Percentiles rank a stretch among this genome's conserved stretches.
Evolutionary conservation across 2,113 vertebrate genomes (phyloP).

Genomic region (Procavia capensis): DNA sequence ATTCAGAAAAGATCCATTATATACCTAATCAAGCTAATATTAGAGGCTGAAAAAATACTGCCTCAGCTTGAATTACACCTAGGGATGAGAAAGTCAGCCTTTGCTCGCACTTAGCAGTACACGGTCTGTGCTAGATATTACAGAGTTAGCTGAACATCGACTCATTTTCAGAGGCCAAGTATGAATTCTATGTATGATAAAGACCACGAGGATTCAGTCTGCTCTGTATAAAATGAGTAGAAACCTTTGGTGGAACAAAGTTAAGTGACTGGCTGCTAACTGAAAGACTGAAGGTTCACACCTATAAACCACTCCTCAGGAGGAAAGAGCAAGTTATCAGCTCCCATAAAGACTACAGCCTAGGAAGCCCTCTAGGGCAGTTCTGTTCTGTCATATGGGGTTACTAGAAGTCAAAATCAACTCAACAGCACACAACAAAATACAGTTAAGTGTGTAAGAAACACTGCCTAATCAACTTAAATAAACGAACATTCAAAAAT

Average conservation of each 20-base stretch:
- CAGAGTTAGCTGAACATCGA: slow-evolving; percentile 8
- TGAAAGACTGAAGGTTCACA: neutral
- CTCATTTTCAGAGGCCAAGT: neutral
- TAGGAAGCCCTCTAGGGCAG: too few relatives aligned
- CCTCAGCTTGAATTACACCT: neutral
- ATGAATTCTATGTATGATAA: neutral
- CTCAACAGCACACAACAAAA: neutral
- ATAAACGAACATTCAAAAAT: neutral
- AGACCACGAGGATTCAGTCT: neutral
- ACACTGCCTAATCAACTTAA: neutral
- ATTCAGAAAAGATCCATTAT: neutral
- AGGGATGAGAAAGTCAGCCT: neutral
- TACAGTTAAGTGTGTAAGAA: neutral
- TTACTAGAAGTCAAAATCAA: neutral
- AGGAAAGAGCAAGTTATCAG: neutral
- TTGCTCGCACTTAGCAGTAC: slow-evolving; percentile 9
- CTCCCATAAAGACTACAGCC: neutral
- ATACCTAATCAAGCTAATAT: neutral
- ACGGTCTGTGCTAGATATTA: neutral
- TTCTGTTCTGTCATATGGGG: neutral
- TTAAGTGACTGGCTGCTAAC: neutral
- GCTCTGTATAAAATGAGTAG: neutral
- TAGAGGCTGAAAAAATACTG: neutral
- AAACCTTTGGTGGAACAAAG: neutral
- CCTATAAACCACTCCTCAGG: neutral